These are phyloP conservation scores for Sanderia malayensis DNA, from an alignment of 30 jellyfish, hydroid and myxozoan genomes.

Conservation along the genomic window DNA sequence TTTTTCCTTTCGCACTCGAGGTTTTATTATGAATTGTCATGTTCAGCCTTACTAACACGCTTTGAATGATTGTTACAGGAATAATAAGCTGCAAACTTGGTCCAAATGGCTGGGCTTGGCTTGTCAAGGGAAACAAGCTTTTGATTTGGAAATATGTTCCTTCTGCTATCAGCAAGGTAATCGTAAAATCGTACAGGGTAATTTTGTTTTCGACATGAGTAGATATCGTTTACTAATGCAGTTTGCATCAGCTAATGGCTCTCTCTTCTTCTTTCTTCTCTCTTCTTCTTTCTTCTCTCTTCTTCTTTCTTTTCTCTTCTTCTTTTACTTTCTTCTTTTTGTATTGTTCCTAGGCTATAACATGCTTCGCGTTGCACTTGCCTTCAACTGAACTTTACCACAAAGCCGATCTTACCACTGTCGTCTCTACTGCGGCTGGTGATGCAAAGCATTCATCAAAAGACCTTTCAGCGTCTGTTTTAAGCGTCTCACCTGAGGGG, in stretches of 20 bases:
- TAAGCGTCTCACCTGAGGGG: constrained; percentile 93
- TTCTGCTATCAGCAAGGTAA: constrained; percentile 66
- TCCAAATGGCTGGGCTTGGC: constrained; percentile 89
- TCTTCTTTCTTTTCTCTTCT: too few species aligned
- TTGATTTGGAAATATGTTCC: constrained; percentile 71
- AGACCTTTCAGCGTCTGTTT: constrained; percentile 44
- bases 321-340: too few species aligned
- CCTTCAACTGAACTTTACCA: constrained; percentile 86
- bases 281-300: too few species aligned
- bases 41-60: not conserved
- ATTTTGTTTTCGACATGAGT: not conserved
- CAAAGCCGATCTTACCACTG: constrained; percentile 71
- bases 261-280: too few species aligned
- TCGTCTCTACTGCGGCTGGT: constrained; percentile 41
- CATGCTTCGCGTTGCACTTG: constrained; percentile 75
- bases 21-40: too few species aligned
- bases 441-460: constrained; percentile 31
- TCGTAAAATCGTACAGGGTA: too few species aligned
- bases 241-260: not conserved
- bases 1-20: too few species aligned
- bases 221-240: not conserved
- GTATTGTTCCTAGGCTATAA: constrained; percentile 55
- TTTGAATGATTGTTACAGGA: constrained; percentile 32
- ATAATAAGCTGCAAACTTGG: constrained; percentile 52
- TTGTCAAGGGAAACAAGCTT: constrained; percentile 52